These are phyloP conservation scores for Falco cherrug DNA, from an alignment of 2,797 vertebrate genomes.

Conservation along the genomic window DNA sequence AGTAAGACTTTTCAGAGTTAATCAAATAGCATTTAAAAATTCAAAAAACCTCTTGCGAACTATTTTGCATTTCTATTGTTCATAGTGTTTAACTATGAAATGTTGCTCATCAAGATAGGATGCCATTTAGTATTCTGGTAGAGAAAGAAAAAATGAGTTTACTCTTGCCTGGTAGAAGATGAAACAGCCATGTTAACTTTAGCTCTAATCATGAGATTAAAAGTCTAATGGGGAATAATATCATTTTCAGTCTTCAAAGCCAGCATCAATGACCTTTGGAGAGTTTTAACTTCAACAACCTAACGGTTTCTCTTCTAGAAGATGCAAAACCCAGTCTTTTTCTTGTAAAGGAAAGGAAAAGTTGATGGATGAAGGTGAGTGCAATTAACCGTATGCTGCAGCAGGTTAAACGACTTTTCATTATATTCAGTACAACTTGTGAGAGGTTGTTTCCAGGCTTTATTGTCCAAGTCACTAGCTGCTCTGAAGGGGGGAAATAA, in stretches of 20 bases:
- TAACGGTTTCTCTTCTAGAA: slow-evolving; percentile 3
- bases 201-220: slow-evolving; percentile 65
- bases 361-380: not conserved
- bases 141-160: slow-evolving; percentile 44
- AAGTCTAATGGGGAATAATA: slow-evolving; percentile 58
- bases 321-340: not conserved
- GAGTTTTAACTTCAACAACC: slow-evolving; percentile 40
- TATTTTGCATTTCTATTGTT: slow-evolving; percentile 41
- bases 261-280: slow-evolving; percentile 50
- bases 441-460: not conserved
- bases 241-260: slow-evolving; percentile 53
- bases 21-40: slow-evolving; percentile 25
- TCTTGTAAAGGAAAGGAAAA: not conserved
- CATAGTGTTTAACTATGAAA: not conserved
- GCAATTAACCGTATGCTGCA: rapidly evolving
- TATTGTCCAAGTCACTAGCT: not conserved
- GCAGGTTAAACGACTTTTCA: not conserved
- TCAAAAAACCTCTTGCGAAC: not conserved
- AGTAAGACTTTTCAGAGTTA: not conserved
- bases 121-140: slow-evolving; percentile 27
- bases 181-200: slow-evolving; percentile 51
- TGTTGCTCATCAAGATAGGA: slow-evolving; percentile 51
- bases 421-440: not conserved
- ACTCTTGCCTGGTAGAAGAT: slow-evolving; percentile 35
- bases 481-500: not conserved